Conservation (phyloP, 2,888 invertebrate species). For the Lasioglossum marginatum region DNA sequence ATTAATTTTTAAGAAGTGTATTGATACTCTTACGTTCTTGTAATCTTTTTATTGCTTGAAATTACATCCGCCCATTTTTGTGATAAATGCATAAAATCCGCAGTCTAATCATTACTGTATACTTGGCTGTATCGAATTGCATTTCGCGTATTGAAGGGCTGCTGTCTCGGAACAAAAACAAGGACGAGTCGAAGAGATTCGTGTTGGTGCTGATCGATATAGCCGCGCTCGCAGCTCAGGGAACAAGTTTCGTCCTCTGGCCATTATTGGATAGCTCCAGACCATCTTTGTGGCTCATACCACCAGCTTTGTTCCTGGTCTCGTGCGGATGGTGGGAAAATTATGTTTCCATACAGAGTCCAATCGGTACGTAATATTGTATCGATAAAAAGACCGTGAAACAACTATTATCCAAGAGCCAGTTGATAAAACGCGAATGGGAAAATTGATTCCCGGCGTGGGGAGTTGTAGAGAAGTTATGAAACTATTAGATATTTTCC, state of each 20-base stretch:
- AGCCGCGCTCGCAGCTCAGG: slow-evolving; percentile 94
- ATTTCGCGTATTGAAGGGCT: slow-evolving; percentile 86
- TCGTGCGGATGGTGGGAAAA: slow-evolving; percentile 99
- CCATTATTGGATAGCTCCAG: slow-evolving; percentile 91
- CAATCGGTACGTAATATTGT: slow-evolving; percentile 87
- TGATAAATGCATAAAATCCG: no score
- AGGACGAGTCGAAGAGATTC: slow-evolving; percentile 90
- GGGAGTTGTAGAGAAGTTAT: not conserved
- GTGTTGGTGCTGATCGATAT: slow-evolving; percentile 93
- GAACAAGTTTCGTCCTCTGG: slow-evolving; percentile 96
- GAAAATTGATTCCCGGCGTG: not conserved
- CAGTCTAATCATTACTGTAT: not conserved
- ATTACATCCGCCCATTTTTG: no score
- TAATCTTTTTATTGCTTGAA: no score
- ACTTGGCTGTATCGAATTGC: not conserved
- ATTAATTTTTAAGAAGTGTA: no score
- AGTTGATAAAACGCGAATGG: not conserved
- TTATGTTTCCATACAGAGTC: slow-evolving; percentile 94
- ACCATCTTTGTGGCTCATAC: slow-evolving; percentile 93
- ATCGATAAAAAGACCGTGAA: not conserved
- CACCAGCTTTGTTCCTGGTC: slow-evolving; percentile 92
- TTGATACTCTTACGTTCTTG: no score
- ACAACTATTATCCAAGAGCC: no score
- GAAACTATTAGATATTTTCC: not conserved
- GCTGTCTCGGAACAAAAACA: slow-evolving; percentile 91